Conservation (phyloP, 2,797 vertebrate genomes). For the Rhinogobio ventralis region DNA sequence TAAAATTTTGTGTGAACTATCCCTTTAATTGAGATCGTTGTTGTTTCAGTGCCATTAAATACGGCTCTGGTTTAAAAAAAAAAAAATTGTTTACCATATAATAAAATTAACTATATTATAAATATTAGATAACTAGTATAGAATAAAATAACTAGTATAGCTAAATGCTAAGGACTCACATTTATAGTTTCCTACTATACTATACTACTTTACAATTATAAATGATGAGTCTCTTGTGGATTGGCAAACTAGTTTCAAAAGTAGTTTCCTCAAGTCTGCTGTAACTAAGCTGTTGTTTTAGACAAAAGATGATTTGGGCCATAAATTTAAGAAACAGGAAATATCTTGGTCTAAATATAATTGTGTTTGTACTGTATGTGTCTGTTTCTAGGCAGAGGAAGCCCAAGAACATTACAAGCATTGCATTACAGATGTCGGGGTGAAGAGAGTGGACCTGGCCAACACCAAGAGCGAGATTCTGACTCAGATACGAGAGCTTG, state of each 20-base stretch:
- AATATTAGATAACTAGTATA: background rate
- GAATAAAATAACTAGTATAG: background rate
- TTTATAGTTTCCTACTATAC: background rate
- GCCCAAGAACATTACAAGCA: conserved; percentile 89
- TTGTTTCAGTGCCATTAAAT: background rate
- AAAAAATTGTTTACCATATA: no score
- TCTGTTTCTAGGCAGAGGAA: conserved; percentile 85
- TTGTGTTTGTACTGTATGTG: conserved; percentile 10
- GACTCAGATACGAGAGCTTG: conserved; percentile 89
- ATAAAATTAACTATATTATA: background rate
- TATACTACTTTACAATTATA: background rate
- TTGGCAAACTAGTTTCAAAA: background rate
- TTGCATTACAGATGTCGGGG: conserved; percentile 86
- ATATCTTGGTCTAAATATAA: conserved; percentile 27
- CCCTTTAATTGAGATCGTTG: background rate
- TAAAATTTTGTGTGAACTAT: no score
- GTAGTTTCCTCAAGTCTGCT: background rate
- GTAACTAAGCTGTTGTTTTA: conserved; percentile 15
- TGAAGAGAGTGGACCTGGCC: conserved; percentile 86
- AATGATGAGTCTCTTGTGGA: background rate
- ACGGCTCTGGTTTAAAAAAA: no score
- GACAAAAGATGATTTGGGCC: background rate
- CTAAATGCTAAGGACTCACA: background rate
- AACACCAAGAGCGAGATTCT: conserved; percentile 90
- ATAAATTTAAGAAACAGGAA: conserved; percentile 12